Percentiles rank a stretch among this genome's conserved stretches.
Conservation (phyloP, 2,113 vertebrate genomes). For the Brachyistius frenatus region DNA sequence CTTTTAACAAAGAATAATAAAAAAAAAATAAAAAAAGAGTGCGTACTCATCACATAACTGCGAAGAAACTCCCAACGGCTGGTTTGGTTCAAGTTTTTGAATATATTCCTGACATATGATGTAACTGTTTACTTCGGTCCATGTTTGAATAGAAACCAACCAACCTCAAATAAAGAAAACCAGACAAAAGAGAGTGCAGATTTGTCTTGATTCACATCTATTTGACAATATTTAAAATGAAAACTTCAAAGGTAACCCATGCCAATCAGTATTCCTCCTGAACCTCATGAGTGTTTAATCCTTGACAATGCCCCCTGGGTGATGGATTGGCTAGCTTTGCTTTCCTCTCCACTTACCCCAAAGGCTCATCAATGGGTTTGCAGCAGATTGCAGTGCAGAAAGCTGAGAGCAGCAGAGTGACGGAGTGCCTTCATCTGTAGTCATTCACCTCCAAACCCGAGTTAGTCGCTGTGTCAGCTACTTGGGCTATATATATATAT, state of each 20-base stretch:
- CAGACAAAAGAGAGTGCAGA: slow-evolving; percentile 26
- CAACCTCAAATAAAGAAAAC: slow-evolving; percentile 40
- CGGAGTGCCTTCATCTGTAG: slow-evolving; percentile 60
- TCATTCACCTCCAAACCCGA: slow-evolving; percentile 48
- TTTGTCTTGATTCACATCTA: slow-evolving; percentile 33
- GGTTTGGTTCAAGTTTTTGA: slow-evolving; percentile 15
- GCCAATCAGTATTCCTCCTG: slow-evolving; percentile 49
- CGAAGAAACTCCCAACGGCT: slow-evolving; percentile 33
- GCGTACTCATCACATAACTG: slow-evolving; percentile 35
- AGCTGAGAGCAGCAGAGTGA: slow-evolving; percentile 44
- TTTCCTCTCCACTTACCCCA: slow-evolving; percentile 45
- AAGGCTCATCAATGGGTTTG: slow-evolving; percentile 66
- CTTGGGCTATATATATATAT: neutral
- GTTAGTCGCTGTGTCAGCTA: slow-evolving; percentile 66
- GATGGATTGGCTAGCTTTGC: slow-evolving; percentile 66
- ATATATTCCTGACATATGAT: slow-evolving; percentile 11
- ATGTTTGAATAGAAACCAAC: slow-evolving; percentile 16
- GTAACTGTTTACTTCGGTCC: slow-evolving; percentile 11
- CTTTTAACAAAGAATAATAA: slow-evolving; percentile 34
- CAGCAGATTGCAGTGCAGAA: slow-evolving; percentile 67
- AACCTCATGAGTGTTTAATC: slow-evolving; percentile 38
- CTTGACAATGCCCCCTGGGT: slow-evolving; percentile 52
- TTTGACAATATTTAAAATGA: slow-evolving; percentile 47
- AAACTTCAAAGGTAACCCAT: slow-evolving; percentile 63
- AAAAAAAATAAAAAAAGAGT: slow-evolving; percentile 43